phyloP scores from a whole-genome alignment of 2,113 vertebrate species.

The Entomyzon cyanotis region DNA sequence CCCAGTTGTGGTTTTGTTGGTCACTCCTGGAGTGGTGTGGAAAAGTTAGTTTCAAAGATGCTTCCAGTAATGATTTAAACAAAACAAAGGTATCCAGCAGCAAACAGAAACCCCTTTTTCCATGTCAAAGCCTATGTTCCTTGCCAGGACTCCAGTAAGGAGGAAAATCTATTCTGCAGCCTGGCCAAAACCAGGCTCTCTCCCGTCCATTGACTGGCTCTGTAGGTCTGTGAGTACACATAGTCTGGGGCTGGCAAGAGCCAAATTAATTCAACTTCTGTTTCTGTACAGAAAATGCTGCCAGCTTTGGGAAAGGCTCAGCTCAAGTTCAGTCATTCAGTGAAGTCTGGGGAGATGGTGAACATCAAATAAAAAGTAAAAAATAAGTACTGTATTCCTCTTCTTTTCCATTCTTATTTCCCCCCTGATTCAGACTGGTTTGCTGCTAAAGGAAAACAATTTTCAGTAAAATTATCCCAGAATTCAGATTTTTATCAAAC shows the following conservation, averaged over 20 bases:
- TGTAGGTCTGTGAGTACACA: not conserved
- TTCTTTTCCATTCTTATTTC: not conserved
- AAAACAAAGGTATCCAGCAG: not conserved
- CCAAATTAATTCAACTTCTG: not conserved
- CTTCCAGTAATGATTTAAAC: slow-evolving; percentile 20
- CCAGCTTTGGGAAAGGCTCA: not conserved
- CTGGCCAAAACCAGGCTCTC: not conserved
- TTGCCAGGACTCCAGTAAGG: not conserved
- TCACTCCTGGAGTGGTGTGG: not conserved
- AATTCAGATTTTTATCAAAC: not conserved
- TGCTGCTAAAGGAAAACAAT: not conserved
- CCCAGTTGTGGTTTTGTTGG: slow-evolving; percentile 15
- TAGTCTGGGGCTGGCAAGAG: not conserved
- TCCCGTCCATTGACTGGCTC: not conserved
- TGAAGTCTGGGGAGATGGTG: not conserved
- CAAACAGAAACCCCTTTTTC: slow-evolving; percentile 13
- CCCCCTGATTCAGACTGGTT: not conserved
- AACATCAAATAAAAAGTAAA: not conserved
- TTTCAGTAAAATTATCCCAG: not conserved
- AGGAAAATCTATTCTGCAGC: not conserved
- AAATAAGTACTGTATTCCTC: not conserved
- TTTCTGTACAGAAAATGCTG: not conserved
- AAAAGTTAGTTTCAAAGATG: slow-evolving; percentile 13
- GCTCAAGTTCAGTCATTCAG: not conserved
- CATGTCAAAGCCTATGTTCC: fast-evolving